These are phyloP conservation scores for Mallotus villosus DNA, from an alignment of 2,797 vertebrate species.

Conservation along the genomic window DNA sequence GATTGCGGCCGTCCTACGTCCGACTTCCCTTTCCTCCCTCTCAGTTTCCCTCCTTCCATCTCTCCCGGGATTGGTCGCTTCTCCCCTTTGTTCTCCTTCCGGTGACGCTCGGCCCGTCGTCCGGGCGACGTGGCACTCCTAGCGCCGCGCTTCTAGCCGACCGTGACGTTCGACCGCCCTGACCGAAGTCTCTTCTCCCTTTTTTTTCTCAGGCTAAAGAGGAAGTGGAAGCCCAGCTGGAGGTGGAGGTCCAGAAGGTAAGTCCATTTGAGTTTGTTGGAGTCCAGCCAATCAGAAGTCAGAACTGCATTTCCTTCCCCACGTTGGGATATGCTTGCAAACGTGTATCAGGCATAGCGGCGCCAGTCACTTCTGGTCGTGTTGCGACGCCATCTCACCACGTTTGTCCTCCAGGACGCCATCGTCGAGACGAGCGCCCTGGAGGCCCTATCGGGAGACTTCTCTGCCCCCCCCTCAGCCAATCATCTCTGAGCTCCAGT, in stretches of 20 bases:
- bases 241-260: slow-evolving; percentile 34
- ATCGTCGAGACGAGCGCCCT: slow-evolving; percentile 33
- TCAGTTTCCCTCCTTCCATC: not conserved
- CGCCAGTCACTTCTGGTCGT: no score
- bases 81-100: not conserved
- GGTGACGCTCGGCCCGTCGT: no score
- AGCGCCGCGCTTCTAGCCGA: no score
- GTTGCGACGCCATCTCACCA: no score
- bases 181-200: not conserved
- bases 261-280: no score
- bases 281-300: no score
- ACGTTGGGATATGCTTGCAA: not conserved
- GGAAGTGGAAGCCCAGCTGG: slow-evolving; percentile 19
- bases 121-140: no score
- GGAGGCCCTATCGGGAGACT: slow-evolving; percentile 39
- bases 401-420: slow-evolving; percentile 30
- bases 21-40: not conserved
- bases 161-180: not conserved
- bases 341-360: not conserved
- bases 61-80: not conserved
- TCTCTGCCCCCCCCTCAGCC: slow-evolving; percentile 10
- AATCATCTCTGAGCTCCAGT: slow-evolving; percentile 49
- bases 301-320: no score
- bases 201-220: slow-evolving; percentile 30
- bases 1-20: not conserved